Evolutionary conservation across 2,797 vertebrate genomes (phyloP).

Genomic region (Eleutherodactylus coqui): DNA sequence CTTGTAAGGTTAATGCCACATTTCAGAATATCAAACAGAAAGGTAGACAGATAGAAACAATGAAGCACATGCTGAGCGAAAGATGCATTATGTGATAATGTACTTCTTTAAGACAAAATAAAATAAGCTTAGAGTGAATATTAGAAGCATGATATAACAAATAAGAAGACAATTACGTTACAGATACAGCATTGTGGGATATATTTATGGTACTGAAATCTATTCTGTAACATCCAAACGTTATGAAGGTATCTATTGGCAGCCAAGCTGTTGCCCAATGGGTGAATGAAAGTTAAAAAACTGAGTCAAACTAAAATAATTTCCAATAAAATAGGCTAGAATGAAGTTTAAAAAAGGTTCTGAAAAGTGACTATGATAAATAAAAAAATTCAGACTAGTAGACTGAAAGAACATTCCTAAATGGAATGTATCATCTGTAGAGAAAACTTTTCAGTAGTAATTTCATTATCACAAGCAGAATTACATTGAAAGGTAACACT

Average conservation of each 20-base stretch:
- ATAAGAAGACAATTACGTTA: slow-evolving; percentile 45
- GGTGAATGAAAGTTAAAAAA: slow-evolving; percentile 11
- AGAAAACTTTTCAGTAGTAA: too few species aligned
- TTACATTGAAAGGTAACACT: too few species aligned
- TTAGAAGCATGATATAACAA: slow-evolving; percentile 33
- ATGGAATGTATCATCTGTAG: too few species aligned
- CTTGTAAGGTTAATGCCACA: slow-evolving; percentile 25
- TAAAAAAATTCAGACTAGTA: not conserved
- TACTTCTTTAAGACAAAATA: slow-evolving; percentile 39
- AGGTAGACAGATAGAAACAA: slow-evolving; percentile 25
- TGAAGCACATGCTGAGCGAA: not conserved
- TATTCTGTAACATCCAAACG: not conserved
- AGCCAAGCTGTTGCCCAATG: not conserved
- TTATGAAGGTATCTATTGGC: slow-evolving; percentile 16
- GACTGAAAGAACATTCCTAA: not conserved
- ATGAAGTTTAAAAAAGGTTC: not conserved
- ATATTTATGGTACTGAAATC: slow-evolving; percentile 26
- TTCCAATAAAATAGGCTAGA: not conserved
- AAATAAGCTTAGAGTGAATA: slow-evolving; percentile 45
- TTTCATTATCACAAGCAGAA: too few species aligned
- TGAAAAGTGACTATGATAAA: not conserved
- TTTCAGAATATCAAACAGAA: slow-evolving; percentile 9
- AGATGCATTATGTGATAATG: slow-evolving; percentile 53
- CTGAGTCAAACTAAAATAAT: not conserved
- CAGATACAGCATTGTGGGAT: not conserved